Base-by-base conservation (phyloP, 2,797 vertebrate genomes). In the Parotocinclus haroldoi region DNA sequence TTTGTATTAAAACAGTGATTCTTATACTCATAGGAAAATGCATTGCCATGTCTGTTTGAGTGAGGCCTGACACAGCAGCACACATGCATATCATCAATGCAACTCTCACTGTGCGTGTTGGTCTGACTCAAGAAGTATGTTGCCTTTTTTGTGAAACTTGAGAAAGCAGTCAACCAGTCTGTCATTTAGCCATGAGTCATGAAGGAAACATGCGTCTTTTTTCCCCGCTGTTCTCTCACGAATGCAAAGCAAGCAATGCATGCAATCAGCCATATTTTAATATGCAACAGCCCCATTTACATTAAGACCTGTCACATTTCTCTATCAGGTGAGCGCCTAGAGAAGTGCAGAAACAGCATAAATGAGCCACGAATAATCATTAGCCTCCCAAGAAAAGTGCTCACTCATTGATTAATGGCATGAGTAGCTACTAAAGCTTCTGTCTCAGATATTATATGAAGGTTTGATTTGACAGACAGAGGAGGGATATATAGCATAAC, bases 181-280 rank as follows among this genome's bases (percentile, higher is more conserved):
- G 76, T 85, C 80, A 66, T 73, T 71, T 80, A 69, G 58, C 75
- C 49, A 73, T 80, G 84, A 86, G 68, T 85, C 82, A 83, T 75
- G 68, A 53, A 1, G 70, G 17, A 38, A 61, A 37, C 14, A 10
- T 57, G 7, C 51, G n/a, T 57, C 53, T 50, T 37, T 19, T 27
- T 27, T 7, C 1, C 51, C 39, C 44, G 10, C 69, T 42, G 13
- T 44, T 68, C 77, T 78, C 78, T 67, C 39, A 70, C 68, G 27
- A 63, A 78, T 44, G 61, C 63, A 70, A 56, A 66, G 50, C 57
- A 52, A 64, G 53, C 54, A 66, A 69, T 69, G n/a, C 65, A 76
- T 63, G 51, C 60, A 58, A 76, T 76, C 66, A 76, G 65, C 76
- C 71, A 74, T 69, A 65, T 67, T 69, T 75, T 64, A 74, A 72